Evolutionary conservation across 1,140 invertebrate species (phyloP), one percentile per base, ranked within the genome.

Genomic region (Achroia grisella): DNA sequence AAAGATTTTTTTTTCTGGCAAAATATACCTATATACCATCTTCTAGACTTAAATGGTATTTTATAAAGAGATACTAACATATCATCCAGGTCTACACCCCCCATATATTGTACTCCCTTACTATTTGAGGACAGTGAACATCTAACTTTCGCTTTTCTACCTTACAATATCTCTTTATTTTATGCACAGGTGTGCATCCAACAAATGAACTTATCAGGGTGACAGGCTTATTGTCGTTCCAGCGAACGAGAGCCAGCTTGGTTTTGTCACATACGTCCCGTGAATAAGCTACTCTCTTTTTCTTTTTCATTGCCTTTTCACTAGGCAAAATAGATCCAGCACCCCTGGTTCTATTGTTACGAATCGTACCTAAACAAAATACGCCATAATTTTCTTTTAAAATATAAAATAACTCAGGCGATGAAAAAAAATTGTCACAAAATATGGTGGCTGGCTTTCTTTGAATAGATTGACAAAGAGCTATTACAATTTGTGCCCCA

Each of bases 181-280:
- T 61, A 32, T 52, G 44, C 33, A 72, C 39, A 36, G 78, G 73
- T 44, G 79, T 39, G 34, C 45, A 39, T 39, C 52, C 66, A 27
- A 63, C 60, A 71, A 64, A 87, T 17, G 70, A 63, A 51, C 71
- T 86, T 12, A 80, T 48, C 27, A 87, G 57, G 44, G 60, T 52
- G 10, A 87, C 76, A 33, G 57, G 34, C 57, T 85, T 87, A 60
- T 82, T 86, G 48, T 86, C 79, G 44, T 65, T 62, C 78, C 85
- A 86, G 29, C 71, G 67, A n/a, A 86, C 62, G 31, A 57, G 51
- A 35, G 44, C 47, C 34, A 78, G 32, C 40, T 56, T 62, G 35
- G 58, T 78, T 62, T 46, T 65, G 56, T 61, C 47, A 34, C 52
- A 56, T 13, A 48, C 37, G 0, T 31, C 49, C 44, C 57, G 51